Percentiles rank a stretch among this genome's conserved stretches.
Evolutionary conservation across 92 coral and sea anemone genomes (phyloP).

Genomic region (Siderastrea siderea): DNA sequence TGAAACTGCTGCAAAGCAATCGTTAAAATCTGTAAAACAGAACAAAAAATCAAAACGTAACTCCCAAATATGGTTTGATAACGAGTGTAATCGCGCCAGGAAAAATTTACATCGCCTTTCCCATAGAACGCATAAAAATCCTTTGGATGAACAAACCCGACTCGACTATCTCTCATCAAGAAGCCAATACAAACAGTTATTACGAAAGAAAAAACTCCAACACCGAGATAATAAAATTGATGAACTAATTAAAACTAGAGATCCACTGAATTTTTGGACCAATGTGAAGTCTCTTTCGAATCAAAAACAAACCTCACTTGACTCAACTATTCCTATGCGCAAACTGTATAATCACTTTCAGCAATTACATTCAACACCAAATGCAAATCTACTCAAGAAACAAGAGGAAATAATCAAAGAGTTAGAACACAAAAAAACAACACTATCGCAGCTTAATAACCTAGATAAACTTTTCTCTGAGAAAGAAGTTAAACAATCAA

Average conservation of each 20-base stretch:
- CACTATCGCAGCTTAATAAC: constrained; percentile 5
- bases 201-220: constrained; percentile 25
- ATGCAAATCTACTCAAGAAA: constrained; percentile 32
- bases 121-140: constrained; percentile 26
- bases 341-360: constrained; percentile 33
- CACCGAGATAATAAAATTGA: constrained; percentile 18
- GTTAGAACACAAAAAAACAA: constrained; percentile 25
- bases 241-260: constrained; percentile 18
- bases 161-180: constrained; percentile 10
- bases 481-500: constrained; percentile 33
- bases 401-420: constrained; percentile 23
- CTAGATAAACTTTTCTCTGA: constrained; percentile 32
- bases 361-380: constrained; percentile 7
- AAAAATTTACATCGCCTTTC: constrained; percentile 22
- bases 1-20: constrained; percentile 32
- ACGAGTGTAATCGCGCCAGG: constrained; percentile 19
- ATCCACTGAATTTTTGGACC: constrained; percentile 23
- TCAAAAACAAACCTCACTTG: constrained; percentile 16
- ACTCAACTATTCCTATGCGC: constrained; percentile 25
- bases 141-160: constrained; percentile 21
- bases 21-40: not conserved
- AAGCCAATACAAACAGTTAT: constrained; percentile 10
- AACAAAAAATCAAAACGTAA: constrained; percentile 32
- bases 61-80: constrained; percentile 17
- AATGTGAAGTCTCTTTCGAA: constrained; percentile 21